Conservation (phyloP, 2,888 invertebrate species). For the Aleiodes alternator region DNA sequence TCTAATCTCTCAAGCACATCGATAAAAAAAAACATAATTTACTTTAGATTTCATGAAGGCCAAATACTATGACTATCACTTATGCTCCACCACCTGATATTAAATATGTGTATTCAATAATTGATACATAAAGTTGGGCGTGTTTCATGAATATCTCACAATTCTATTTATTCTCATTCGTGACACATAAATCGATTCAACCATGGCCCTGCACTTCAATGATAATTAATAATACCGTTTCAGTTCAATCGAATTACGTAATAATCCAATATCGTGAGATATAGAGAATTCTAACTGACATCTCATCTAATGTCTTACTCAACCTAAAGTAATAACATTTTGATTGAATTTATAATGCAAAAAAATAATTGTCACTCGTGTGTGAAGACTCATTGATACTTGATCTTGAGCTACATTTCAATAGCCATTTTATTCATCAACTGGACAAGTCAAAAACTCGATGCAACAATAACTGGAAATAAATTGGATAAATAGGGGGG, state of each 20-base stretch:
- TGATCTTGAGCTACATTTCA: conserved; percentile 33
- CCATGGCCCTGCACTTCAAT: conserved; percentile 29
- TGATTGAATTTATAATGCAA: not conserved
- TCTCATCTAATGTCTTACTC: too few species aligned
- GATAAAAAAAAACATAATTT: too few species aligned
- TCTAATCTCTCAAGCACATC: too few species aligned
- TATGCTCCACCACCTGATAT: too few species aligned
- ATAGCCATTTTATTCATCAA: conserved; percentile 27
- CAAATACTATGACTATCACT: too few species aligned
- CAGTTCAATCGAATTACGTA: too few species aligned
- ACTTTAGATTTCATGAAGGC: too few species aligned
- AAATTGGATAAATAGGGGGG: conserved; percentile 5
- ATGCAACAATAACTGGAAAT: conserved; percentile 10
- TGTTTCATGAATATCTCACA: not conserved
- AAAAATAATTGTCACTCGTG: conserved; percentile 55
- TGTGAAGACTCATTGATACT: conserved; percentile 46
- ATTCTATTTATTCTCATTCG: conserved; percentile 16
- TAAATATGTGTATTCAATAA: too few species aligned
- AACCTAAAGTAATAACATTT: not conserved
- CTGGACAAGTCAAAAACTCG: conserved; percentile 18
- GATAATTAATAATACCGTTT: not conserved
- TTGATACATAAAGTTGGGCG: too few species aligned
- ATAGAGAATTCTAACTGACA: too few species aligned
- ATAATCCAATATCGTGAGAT: too few species aligned
- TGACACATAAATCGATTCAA: conserved; percentile 18